Base-by-base conservation (phyloP, 1,140 invertebrate species). In the Drosophila pseudoobscura region DNA sequence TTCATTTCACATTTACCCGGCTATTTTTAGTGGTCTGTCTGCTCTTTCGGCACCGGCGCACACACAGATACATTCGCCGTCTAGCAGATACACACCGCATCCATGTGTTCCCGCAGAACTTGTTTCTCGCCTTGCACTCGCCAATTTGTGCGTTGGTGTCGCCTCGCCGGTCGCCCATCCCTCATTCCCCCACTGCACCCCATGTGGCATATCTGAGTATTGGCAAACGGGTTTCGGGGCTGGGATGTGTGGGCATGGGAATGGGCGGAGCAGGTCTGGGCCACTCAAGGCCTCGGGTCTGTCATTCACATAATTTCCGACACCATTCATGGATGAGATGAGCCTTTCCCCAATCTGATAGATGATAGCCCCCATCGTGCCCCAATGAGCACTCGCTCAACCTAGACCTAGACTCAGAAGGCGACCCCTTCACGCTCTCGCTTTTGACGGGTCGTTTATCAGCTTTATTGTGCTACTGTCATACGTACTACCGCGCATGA, bases 21-120 rank as follows among this genome's bases (percentile, higher is more conserved):
- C 78, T 87, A 87, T 87, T 87, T 87, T 78, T 87, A 87, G 82
- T 65, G 55, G 57, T 46, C 71, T 79, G 63, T 46, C 71, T 79
- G 63, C 65, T 74, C 70, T 69, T 75, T 56, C 31, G 55, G 35
- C 11, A 39, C 1, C 31, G 31, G 4, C 35, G 11, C 41, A 69
- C 49, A 75, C 59, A 66, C 64, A 64, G 45, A 39, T 39, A 39
- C 35, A 13, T 11, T 9, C 31, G 4, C 24, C 24, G 66, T 74
- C 70, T 51, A 57, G 56, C 50, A 84, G 65, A 71, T 72, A 79
- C 54, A 63, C 47, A 49, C 39, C 29, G 55, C 43, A 56, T 13
- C 68, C 39, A 53, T 65, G 60, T 58, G 53, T 49, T 76, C 63
- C 52, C 62, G 72, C 57, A 61, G 73, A 76, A 76, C 73, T 76